These are phyloP conservation scores for Minunthozetes semirufus DNA, from an alignment of 2,888 invertebrate genomes.

Conservation along the genomic window DNA sequence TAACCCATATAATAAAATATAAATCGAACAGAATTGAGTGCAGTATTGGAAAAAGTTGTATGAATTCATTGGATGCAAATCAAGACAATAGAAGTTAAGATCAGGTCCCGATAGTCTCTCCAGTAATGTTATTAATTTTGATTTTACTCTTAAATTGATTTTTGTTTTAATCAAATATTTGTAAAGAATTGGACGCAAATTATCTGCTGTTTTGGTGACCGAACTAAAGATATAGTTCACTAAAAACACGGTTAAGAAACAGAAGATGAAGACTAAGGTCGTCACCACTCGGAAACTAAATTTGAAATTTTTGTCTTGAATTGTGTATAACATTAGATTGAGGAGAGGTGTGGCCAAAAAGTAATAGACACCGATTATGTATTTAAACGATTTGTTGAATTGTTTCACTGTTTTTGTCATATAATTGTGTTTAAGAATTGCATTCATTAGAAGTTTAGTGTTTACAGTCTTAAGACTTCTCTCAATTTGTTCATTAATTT, in stretches of 20 bases:
- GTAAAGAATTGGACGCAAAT: neutral
- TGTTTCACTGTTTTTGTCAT: neutral
- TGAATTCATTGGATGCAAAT: neutral
- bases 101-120: neutral
- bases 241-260: neutral
- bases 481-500: constrained; percentile 1
- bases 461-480: neutral
- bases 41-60: neutral
- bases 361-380: neutral
- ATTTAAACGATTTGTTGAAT: neutral
- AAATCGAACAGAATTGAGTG: constrained; percentile 35
- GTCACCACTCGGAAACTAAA: neutral
- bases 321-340: neutral
- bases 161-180: neutral
- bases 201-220: neutral
- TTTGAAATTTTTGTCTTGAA: neutral
- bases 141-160: neutral
- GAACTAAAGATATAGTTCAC: neutral
- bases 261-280: neutral
- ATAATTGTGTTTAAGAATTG: neutral
- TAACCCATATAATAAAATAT: neutral
- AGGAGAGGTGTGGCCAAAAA: neutral
- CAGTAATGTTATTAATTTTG: neutral
- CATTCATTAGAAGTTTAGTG: neutral
- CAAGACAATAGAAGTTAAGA: neutral